phyloP scores from a whole-genome alignment of 2,113 vertebrate genomes.

The Colaptes auratus region DNA sequence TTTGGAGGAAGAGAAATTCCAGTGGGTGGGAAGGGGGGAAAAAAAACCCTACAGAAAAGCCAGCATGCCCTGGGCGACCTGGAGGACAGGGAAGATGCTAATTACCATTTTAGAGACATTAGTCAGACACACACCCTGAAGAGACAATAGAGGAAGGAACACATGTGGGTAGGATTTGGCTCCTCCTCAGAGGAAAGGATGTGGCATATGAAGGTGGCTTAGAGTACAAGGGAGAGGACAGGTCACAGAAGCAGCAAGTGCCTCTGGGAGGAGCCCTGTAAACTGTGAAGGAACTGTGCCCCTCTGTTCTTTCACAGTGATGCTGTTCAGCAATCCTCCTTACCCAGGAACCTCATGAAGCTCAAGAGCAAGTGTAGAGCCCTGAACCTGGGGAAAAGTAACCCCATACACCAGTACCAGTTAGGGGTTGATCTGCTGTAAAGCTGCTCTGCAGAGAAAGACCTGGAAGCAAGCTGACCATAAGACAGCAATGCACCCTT shows the following conservation, averaged over 20 bases:
- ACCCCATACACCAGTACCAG: too few species aligned
- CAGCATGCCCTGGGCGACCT: neutral
- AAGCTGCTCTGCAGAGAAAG: too few species aligned
- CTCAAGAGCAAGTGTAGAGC: too few species aligned
- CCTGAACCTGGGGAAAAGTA: too few species aligned
- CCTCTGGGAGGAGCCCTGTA: neutral
- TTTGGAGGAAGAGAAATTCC: neutral
- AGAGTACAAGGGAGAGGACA: neutral
- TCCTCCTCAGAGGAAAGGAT: neutral
- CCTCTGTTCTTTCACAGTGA: neutral
- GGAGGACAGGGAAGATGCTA: neutral
- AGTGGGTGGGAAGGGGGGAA: neutral
- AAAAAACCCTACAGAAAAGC: neutral
- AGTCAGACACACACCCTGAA: neutral
- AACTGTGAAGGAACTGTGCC: neutral
- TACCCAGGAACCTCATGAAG: neutral
- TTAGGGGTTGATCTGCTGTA: too few species aligned
- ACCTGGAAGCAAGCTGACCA: too few species aligned
- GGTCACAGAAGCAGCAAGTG: neutral
- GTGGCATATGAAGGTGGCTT: neutral
- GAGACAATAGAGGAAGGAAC: neutral
- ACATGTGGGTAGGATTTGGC: fast-evolving
- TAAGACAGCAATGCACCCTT: too few species aligned
- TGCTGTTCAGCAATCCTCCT: neutral
- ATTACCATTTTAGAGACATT: neutral